A percentile compares a stretch with the other conserved stretches of the same genome.
Evolutionary conservation across 2,113 vertebrate genomes (phyloP).

Genomic region (Rana temporaria): DNA sequence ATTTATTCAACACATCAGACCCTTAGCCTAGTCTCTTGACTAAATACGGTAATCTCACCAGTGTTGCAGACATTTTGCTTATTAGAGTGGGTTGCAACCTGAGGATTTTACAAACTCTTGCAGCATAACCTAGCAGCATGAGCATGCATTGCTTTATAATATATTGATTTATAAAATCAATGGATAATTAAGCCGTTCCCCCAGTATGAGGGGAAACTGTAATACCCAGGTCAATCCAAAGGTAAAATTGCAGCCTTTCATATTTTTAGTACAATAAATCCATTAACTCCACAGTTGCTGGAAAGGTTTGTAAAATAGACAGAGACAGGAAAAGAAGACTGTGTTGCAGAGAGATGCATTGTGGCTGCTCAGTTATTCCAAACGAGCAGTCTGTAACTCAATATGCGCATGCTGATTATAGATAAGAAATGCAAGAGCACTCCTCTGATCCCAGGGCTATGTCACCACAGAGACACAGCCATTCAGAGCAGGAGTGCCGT

Average conservation of each 20-base stretch:
- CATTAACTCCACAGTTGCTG: conserved; percentile 22
- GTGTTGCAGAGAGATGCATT: not conserved
- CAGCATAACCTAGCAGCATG: conserved; percentile 10
- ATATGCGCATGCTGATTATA: conserved; percentile 47
- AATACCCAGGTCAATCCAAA: conserved; percentile 16
- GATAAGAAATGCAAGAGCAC: conserved; percentile 53
- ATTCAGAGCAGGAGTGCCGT: not conserved
- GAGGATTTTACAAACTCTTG: conserved; percentile 27
- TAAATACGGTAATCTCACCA: not conserved
- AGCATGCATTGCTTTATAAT: conserved; percentile 54
- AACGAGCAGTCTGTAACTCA: conserved; percentile 30
- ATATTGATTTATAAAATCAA: conserved; percentile 56
- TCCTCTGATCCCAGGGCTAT: conserved; percentile 48
- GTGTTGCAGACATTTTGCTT: conserved; percentile 18
- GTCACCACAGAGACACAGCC: conserved; percentile 42
- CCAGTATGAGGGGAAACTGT: not conserved
- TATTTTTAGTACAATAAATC: not conserved
- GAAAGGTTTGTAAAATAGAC: not conserved
- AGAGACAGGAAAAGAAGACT: not conserved
- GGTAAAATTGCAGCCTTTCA: not conserved
- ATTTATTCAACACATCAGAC: conserved; percentile 10
- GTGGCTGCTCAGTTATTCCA: conserved; percentile 16
- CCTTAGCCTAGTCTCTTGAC: not conserved
- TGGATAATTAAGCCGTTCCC: conserved; percentile 40
- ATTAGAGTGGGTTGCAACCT: conserved; percentile 47